phyloP scores from a whole-genome alignment of 1,140 invertebrate genomes.

The Gonioctena quinquepunctata region DNA sequence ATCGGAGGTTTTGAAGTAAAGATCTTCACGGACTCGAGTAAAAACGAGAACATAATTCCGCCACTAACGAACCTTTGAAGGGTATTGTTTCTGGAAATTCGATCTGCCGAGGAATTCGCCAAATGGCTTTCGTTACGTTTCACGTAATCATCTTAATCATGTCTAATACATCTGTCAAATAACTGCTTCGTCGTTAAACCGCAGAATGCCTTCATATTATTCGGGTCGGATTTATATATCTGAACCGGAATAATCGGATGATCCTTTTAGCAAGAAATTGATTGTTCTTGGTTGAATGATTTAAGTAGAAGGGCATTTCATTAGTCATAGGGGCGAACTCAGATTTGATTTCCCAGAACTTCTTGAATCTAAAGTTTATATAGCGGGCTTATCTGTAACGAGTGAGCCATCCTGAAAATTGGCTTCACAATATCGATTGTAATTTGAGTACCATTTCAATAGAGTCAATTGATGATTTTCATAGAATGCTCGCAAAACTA shows the following conservation, averaged over 20 bases:
- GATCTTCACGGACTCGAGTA: too few species aligned
- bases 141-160: background rate
- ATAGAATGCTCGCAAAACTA: too few species aligned
- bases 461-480: too few species aligned
- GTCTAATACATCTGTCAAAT: background rate
- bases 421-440: too few species aligned
- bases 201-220: background rate
- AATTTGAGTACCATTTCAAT: too few species aligned
- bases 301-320: too few species aligned
- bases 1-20: too few species aligned
- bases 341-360: too few species aligned
- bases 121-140: background rate
- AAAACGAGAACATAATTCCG: background rate
- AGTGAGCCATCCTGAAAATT: too few species aligned
- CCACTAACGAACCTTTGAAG: background rate
- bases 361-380: too few species aligned
- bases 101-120: background rate
- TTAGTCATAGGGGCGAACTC: too few species aligned
- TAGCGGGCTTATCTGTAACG: too few species aligned
- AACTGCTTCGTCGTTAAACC: background rate
- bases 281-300: background rate
- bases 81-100: background rate
- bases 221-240: background rate
- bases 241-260: background rate
- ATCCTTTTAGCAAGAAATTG: background rate